Conservation (phyloP, 2,113 vertebrate genomes). For the Poecile atricapillus region DNA sequence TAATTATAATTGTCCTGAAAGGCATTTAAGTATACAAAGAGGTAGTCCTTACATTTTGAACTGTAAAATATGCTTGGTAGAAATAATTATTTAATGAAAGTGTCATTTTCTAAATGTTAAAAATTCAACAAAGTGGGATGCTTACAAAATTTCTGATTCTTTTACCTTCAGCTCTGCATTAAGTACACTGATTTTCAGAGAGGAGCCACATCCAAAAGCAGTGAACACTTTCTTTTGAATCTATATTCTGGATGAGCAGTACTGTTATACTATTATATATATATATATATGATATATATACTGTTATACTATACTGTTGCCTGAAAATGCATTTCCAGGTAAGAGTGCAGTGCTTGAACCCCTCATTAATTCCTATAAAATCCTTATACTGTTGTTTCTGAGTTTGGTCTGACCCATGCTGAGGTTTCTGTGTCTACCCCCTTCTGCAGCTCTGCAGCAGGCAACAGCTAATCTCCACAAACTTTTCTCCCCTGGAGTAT, state of each 20-base stretch:
- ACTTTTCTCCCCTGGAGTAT: background rate
- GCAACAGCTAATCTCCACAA: background rate
- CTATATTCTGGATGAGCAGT: background rate
- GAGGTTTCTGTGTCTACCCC: background rate
- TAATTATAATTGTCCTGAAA: background rate
- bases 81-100: background rate
- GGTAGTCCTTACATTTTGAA: background rate
- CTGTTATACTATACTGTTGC: background rate
- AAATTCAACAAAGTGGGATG: background rate
- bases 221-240: background rate
- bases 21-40: background rate
- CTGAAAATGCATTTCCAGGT: background rate
- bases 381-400: background rate
- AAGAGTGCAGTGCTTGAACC: background rate
- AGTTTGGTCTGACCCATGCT: background rate
- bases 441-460: background rate
- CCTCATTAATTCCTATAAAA: background rate
- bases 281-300: accelerated
- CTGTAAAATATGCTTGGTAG: background rate
- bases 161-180: background rate
- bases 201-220: background rate
- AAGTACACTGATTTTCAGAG: background rate
- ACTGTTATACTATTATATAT: background rate
- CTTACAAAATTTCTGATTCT: background rate
- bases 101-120: background rate